Percentiles rank a stretch among this genome's conserved stretches.
These are phyloP conservation scores for Acrossocheilus wenchowensis DNA, from an alignment of 2,797 vertebrate genomes.

Conservation along the genomic window DNA sequence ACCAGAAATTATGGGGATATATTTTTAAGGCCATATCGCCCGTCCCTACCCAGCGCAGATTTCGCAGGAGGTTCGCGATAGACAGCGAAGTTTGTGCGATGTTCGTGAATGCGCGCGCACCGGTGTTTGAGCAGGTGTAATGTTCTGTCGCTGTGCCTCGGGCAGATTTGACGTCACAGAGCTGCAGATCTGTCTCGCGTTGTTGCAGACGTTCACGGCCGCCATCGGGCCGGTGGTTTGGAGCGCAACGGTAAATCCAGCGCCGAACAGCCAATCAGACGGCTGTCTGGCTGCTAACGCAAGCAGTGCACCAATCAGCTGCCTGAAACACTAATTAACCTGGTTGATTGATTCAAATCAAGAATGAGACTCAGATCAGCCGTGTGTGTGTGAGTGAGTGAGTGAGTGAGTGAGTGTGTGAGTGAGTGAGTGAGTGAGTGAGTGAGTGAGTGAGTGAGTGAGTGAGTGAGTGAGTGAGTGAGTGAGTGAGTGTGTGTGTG, in stretches of 20 bases:
- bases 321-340: neutral
- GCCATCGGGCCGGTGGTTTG: constrained; percentile 69
- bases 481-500: too few relatives aligned
- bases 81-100: too few relatives aligned
- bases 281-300: constrained; percentile 10
- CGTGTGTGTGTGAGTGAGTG: too few relatives aligned
- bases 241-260: constrained; percentile 70
- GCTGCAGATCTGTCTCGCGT: constrained; percentile 72
- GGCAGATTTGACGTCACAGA: constrained; percentile 73
- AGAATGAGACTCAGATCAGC: neutral
- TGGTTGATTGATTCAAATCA: neutral
- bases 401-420: too few relatives aligned
- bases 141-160: constrained; percentile 49
- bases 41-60: too few relatives aligned
- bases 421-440: too few relatives aligned
- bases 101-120: neutral
- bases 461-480: neutral
- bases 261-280: constrained; percentile 40
- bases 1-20: too few relatives aligned
- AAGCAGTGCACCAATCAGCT: constrained; percentile 38
- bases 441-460: too few relatives aligned
- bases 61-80: too few relatives aligned
- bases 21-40: too few relatives aligned
- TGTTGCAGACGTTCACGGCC: constrained; percentile 72
- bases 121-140: too few relatives aligned